These are phyloP conservation scores for Hypotaenidia philippensis DNA, from an alignment of 2,797 vertebrate species.

Conservation along the genomic window DNA sequence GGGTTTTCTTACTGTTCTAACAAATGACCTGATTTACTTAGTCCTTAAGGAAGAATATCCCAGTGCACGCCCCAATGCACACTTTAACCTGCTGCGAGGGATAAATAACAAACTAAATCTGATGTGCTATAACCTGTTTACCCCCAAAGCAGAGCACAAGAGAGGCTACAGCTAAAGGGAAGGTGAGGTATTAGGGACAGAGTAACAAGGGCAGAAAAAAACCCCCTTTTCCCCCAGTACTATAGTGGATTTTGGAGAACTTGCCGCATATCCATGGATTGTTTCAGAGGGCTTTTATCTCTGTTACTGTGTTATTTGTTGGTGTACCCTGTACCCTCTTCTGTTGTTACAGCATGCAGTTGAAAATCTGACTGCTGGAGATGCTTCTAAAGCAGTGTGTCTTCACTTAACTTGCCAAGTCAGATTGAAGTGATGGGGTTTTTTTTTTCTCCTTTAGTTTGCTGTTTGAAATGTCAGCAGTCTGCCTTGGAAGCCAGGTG, in stretches of 20 bases:
- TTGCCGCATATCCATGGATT: neutral
- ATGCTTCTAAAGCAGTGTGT: neutral
- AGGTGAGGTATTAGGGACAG: neutral
- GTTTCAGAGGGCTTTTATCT: neutral
- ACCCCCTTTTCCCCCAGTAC: neutral
- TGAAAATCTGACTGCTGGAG: neutral
- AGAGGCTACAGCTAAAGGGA: neutral
- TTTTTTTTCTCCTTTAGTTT: neutral
- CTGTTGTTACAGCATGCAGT: neutral
- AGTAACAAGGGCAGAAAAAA: neutral
- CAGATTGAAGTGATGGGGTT: neutral
- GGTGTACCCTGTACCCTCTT: neutral
- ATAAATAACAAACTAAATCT: slow-evolving; percentile 52
- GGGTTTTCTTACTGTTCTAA: neutral
- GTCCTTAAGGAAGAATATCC: slow-evolving; percentile 49
- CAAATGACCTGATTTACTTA: neutral
- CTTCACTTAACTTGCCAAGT: neutral
- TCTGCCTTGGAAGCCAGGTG: neutral
- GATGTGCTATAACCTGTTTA: neutral
- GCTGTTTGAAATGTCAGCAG: neutral
- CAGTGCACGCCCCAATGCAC: slow-evolving; percentile 32
- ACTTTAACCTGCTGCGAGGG: slow-evolving; percentile 31
- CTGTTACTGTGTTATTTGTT: neutral
- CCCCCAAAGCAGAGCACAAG: neutral
- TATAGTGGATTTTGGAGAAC: neutral